Conservation (phyloP, 23 tunicate genomes). For the Phallusia fumigata region DNA sequence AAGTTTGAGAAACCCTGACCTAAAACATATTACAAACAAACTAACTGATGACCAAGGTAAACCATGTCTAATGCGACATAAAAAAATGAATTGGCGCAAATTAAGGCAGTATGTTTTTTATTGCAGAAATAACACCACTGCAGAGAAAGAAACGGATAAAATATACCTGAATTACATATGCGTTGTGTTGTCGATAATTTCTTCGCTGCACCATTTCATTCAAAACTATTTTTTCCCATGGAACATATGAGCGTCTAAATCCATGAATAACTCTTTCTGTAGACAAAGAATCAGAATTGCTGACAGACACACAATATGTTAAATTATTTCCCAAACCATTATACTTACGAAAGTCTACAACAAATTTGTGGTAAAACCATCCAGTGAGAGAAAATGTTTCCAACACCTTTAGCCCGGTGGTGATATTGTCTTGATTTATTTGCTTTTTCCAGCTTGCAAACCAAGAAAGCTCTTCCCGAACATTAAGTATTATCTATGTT, state of each 20-base stretch:
- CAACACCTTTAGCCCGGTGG: neutral
- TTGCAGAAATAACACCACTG: neutral
- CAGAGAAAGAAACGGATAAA: neutral
- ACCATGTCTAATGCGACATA: too few species aligned
- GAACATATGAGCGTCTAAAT: neutral
- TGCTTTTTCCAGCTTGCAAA: constrained; percentile 1
- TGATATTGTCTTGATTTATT: neutral
- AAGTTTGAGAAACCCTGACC: too few species aligned
- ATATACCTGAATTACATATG: neutral
- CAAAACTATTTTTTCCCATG: neutral
- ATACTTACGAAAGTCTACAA: neutral
- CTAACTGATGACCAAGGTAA: too few species aligned
- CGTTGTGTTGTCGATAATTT: constrained; percentile 9
- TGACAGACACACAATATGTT: too few species aligned
- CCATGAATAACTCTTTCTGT: neutral
- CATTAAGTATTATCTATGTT: neutral
- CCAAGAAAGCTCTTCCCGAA: neutral
- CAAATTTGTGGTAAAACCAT: constrained; percentile 3
- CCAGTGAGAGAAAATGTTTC: neutral
- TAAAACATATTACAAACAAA: too few species aligned
- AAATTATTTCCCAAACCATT: too few species aligned
- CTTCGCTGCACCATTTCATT: constrained; percentile 1
- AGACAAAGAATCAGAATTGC: too few species aligned
- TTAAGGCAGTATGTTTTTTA: too few species aligned
- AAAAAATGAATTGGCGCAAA: neutral